Evolutionary conservation across 1,140 invertebrate species (phyloP).

Genomic region (Lasioglossum albipes): DNA sequence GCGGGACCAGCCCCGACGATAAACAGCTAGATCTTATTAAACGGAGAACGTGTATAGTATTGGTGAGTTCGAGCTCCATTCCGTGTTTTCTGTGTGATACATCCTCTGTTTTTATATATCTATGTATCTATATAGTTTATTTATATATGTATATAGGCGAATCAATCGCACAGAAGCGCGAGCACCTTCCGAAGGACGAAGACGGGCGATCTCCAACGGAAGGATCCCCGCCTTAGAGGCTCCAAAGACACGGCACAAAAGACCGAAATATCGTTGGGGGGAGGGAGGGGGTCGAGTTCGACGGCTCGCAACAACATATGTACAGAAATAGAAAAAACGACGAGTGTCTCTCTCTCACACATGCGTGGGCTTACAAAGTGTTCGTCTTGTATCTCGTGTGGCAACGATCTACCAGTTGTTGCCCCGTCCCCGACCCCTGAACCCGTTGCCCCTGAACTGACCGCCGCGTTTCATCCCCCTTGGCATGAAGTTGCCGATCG

Average conservation of each 20-base stretch:
- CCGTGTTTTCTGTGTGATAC: slow-evolving; percentile 30
- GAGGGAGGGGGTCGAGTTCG: too few species aligned
- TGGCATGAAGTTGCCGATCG: slow-evolving; percentile 60
- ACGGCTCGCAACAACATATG: slow-evolving; percentile 31
- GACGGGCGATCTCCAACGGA: neutral
- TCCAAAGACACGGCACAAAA: neutral
- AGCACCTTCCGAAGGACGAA: slow-evolving; percentile 16
- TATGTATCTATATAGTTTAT: slow-evolving; percentile 58
- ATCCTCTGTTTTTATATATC: slow-evolving; percentile 51
- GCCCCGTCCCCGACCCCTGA: slow-evolving; percentile 69
- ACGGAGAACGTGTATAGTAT: slow-evolving; percentile 47
- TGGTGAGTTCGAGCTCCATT: slow-evolving; percentile 18
- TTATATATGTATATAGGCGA: slow-evolving; percentile 65
- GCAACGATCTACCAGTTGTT: slow-evolving; percentile 63
- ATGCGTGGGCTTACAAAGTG: neutral
- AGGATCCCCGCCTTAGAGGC: neutral
- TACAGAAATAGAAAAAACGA: slow-evolving; percentile 38
- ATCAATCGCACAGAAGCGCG: slow-evolving; percentile 43
- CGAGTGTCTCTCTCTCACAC: neutral
- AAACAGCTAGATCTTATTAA: slow-evolving; percentile 35
- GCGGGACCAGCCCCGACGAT: too few species aligned
- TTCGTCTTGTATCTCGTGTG: too few species aligned
- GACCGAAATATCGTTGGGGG: too few species aligned
- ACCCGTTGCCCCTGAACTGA: slow-evolving; percentile 68
- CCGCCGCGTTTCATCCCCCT: slow-evolving; percentile 71